These are phyloP conservation scores for Cheilosia vernalis DNA, from an alignment of 2,888 invertebrate genomes.

Conservation along the genomic window DNA sequence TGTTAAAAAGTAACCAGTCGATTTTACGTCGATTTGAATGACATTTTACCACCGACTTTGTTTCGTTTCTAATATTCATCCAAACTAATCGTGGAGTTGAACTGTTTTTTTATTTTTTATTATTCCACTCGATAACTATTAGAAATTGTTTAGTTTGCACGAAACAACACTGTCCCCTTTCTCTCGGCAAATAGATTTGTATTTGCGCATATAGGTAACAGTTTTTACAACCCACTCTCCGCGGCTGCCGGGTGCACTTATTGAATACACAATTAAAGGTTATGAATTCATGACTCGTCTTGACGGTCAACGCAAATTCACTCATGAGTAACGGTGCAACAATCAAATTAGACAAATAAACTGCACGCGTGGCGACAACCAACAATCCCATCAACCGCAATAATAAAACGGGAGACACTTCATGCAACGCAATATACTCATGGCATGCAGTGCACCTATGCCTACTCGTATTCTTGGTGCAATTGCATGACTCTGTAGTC, in stretches of 20 bases:
- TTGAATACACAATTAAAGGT: conserved; percentile 60
- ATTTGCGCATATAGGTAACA: conserved; percentile 46
- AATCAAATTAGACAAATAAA: conserved; percentile 50
- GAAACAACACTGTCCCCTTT: conserved; percentile 33
- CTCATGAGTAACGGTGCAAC: conserved; percentile 43
- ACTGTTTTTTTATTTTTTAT: conserved; percentile 8
- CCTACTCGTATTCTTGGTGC: background rate
- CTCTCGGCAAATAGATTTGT: conserved; percentile 1
- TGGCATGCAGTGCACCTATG: background rate
- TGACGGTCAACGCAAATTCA: conserved; percentile 51
- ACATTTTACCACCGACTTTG: background rate
- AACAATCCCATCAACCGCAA: conserved; percentile 51
- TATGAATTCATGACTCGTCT: conserved; percentile 57
- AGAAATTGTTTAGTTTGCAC: conserved; percentile 20
- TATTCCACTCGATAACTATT: conserved; percentile 14
- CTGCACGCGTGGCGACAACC: conserved; percentile 48
- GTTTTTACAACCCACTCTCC: conserved; percentile 35
- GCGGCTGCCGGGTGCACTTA: conserved; percentile 10
- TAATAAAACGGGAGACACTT: conserved; percentile 14
- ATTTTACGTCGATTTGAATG: too few species aligned
- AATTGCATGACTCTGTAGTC: background rate
- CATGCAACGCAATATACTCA: conserved; percentile 6
- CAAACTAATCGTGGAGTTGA: background rate
- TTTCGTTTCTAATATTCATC: conserved; percentile 6
- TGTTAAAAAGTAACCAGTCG: too few species aligned